phyloP scores from a whole-genome alignment of 2,888 invertebrate species.

The Callosobruchus maculatus region DNA sequence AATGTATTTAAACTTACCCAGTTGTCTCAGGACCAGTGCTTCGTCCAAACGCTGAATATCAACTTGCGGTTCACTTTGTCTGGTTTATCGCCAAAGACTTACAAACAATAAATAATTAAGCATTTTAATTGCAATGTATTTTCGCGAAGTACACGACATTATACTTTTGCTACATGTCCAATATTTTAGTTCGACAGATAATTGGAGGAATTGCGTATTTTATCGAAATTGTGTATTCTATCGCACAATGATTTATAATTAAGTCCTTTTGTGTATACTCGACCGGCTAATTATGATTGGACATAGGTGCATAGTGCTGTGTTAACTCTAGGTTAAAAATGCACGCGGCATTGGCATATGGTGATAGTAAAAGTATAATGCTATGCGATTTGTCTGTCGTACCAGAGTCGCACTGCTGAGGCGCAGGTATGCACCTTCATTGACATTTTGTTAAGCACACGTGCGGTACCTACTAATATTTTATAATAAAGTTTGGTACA shows the following conservation, averaged over 20 bases:
- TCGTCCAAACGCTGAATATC: conserved; percentile 3
- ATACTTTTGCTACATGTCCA: background rate
- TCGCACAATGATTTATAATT: background rate
- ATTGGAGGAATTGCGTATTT: background rate
- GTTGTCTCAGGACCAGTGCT: background rate
- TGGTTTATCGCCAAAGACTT: background rate
- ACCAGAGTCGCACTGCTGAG: background rate
- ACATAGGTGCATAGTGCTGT: background rate
- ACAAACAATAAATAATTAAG: background rate
- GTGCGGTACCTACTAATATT: too few relatives aligned
- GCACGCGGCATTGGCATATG: background rate
- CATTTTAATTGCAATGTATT: background rate
- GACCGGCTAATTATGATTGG: background rate
- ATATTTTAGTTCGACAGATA: background rate
- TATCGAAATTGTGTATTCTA: background rate
- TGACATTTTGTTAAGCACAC: too few relatives aligned
- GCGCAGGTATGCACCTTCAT: background rate
- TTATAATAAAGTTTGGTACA: too few relatives aligned
- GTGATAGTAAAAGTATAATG: background rate
- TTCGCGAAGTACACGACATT: background rate
- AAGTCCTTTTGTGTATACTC: background rate
- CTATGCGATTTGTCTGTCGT: background rate
- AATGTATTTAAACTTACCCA: background rate
- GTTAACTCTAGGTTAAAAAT: background rate
- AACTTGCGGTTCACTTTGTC: background rate